These are phyloP conservation scores for Aphaenogaster rudis DNA, from an alignment of 1,140 invertebrate genomes.

Conservation along the genomic window DNA sequence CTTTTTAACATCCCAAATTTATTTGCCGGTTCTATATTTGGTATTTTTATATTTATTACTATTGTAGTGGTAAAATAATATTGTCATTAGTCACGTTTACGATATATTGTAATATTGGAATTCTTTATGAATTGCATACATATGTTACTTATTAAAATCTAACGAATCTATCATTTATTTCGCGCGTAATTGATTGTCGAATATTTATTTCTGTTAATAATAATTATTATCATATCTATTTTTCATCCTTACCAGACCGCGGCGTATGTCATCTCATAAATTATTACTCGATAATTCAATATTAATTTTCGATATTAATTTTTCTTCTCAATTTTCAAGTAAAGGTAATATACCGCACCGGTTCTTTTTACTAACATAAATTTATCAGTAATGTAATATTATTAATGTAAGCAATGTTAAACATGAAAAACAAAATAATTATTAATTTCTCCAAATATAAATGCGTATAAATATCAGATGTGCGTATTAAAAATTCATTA, in stretches of 20 bases:
- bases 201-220: not conserved
- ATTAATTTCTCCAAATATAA: not conserved
- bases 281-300: not conserved
- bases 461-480: not conserved
- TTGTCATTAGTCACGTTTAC: not conserved
- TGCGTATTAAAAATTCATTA: not conserved
- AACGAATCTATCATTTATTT: not conserved
- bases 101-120: not conserved
- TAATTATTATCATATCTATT: slow-evolving; percentile 9
- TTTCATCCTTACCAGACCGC: not conserved
- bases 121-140: not conserved
- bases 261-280: not conserved
- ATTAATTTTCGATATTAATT: slow-evolving; percentile 23
- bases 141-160: slow-evolving; percentile 19
- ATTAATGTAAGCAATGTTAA: not conserved
- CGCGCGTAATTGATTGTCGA: not conserved
- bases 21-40: not conserved
- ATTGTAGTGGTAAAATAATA: not conserved
- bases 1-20: not conserved
- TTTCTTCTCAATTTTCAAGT: not conserved
- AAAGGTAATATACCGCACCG: not conserved
- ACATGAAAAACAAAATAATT: not conserved
- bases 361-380: not conserved
- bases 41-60: not conserved
- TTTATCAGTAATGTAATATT: not conserved